A percentile compares a stretch with the other conserved stretches of the same genome.
Evolutionary conservation across 1,140 invertebrate species (phyloP).

Genomic region (Uloborus diversus): DNA sequence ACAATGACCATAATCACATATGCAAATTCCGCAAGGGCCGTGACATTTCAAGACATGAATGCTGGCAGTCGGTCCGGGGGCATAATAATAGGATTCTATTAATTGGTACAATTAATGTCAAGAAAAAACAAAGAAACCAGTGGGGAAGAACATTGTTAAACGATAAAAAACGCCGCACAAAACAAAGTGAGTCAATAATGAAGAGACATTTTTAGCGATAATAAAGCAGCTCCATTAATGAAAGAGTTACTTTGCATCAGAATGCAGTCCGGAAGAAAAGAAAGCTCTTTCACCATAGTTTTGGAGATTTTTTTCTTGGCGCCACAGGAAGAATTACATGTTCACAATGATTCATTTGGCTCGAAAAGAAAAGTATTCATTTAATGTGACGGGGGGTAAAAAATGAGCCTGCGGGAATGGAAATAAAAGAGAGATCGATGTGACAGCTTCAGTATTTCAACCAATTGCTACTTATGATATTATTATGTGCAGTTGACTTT

Average conservation of each 20-base stretch:
- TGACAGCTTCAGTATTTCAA: background rate
- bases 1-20: constrained; percentile 8
- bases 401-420: background rate
- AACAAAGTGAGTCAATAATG: background rate
- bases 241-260: constrained; percentile 3
- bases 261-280: background rate
- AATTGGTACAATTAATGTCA: background rate
- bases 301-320: too few species aligned
- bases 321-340: background rate
- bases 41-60: background rate
- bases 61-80: background rate
- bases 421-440: background rate
- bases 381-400: background rate
- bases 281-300: background rate
- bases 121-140: background rate
- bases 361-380: background rate
- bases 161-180: background rate
- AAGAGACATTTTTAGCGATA: background rate
- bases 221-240: background rate
- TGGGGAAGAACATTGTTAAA: background rate
- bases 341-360: constrained; percentile 5
- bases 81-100: background rate
- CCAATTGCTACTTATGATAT: background rate
- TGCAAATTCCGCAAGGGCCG: background rate
- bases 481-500: background rate